Evolutionary conservation across 2,113 vertebrate genomes (phyloP).

Genomic region (Mobula birostris): DNA sequence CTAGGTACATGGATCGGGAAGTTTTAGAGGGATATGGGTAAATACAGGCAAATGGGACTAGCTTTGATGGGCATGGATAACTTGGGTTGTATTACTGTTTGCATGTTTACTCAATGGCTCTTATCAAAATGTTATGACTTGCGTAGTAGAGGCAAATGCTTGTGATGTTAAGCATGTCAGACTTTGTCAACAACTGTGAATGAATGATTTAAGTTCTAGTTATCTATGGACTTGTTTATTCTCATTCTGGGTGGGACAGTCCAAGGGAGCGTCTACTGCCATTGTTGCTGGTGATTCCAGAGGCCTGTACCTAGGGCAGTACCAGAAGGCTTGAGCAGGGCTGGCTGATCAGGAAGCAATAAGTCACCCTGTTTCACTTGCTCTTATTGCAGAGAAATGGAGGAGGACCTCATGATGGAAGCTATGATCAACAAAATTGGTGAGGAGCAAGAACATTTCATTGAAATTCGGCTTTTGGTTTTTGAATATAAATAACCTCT

Average conservation of each 20-base stretch:
- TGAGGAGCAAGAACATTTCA: slow-evolving; percentile 47
- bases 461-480: neutral
- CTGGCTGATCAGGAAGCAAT: no score
- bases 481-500: neutral
- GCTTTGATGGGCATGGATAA: no score
- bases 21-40: no score
- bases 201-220: neutral
- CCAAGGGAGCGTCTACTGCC: neutral
- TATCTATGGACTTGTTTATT: neutral
- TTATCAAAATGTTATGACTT: no score
- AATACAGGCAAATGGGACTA: no score
- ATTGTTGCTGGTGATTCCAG: neutral
- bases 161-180: no score
- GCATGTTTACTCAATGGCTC: no score
- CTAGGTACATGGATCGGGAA: no score
- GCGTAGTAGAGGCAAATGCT: no score
- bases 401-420: slow-evolving; percentile 80
- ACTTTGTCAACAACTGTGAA: neutral
- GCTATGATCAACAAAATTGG: slow-evolving; percentile 80
- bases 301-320: neutral
- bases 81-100: no score
- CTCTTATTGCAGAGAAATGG: slow-evolving; percentile 69
- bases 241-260: neutral
- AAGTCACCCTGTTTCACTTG: neutral
- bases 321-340: neutral